Evolutionary conservation across 2,888 invertebrate species (phyloP).

Genomic region (Tenthredo mesomela): DNA sequence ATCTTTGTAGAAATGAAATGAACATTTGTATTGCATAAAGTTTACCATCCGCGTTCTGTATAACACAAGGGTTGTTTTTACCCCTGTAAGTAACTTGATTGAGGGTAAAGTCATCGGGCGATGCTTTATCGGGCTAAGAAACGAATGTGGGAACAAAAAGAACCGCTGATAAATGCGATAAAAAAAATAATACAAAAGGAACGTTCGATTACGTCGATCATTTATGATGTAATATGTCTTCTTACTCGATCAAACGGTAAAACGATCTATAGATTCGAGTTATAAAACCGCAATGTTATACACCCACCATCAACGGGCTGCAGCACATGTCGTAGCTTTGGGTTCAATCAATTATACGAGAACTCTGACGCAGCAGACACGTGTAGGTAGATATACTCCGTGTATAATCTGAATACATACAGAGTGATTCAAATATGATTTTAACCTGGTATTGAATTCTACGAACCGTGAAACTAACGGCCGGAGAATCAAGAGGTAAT

Average conservation of each 20-base stretch:
- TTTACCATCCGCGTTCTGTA: not conserved
- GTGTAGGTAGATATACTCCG: not conserved
- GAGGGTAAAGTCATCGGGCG: not conserved
- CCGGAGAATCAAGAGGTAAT: not conserved
- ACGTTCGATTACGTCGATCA: not conserved
- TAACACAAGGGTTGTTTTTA: not conserved
- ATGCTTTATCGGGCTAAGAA: too few relatives aligned
- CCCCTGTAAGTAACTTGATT: not conserved
- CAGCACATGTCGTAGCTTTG: not conserved
- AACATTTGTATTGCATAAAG: not conserved
- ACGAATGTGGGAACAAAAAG: not conserved
- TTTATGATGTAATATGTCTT: not conserved
- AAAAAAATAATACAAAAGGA: not conserved
- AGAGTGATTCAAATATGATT: conserved; percentile 4
- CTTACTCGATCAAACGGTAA: not conserved
- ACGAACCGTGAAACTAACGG: conserved; percentile 13
- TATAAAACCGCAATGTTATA: not conserved
- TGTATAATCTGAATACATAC: not conserved
- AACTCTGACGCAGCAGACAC: not conserved
- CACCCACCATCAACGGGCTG: not conserved
- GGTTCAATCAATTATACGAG: not conserved
- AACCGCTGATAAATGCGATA: not conserved
- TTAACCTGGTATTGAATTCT: conserved; percentile 8
- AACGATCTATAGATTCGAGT: not conserved
- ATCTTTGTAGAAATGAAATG: not conserved